These are phyloP conservation scores for Campoplex capitator DNA, from an alignment of 2,888 invertebrate genomes.

Conservation along the genomic window DNA sequence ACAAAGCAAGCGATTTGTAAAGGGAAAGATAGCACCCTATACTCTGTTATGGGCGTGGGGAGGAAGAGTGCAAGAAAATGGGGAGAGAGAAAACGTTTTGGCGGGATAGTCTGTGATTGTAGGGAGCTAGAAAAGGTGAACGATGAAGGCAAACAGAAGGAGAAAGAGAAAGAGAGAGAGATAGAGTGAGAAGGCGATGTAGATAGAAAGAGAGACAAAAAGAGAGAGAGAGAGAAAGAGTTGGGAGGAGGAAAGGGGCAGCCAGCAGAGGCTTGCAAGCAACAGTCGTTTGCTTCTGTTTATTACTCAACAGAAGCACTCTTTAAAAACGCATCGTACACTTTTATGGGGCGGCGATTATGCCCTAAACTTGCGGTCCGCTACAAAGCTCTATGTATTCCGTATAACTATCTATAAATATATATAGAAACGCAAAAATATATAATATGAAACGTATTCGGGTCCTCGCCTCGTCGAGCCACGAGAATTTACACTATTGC, in stretches of 20 bases:
- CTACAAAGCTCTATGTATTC: conserved; percentile 49
- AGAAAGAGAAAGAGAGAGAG: conserved; percentile 3
- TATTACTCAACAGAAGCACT: conserved; percentile 82
- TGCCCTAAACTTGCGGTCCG: conserved; percentile 77
- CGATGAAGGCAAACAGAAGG: conserved; percentile 11
- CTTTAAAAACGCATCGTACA: conserved; percentile 83
- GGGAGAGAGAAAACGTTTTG: conserved; percentile 60
- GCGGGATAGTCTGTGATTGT: conserved; percentile 68
- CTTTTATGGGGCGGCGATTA: conserved; percentile 83
- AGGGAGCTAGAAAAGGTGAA: conserved; percentile 26
- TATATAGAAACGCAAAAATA: conserved; percentile 16
- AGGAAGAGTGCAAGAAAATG: conserved; percentile 56
- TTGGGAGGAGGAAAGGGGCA: conserved; percentile 32
- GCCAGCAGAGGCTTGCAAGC: conserved; percentile 68
- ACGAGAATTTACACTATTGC: conserved; percentile 37
- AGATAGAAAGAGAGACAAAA: conserved; percentile 3
- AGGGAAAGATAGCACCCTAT: conserved; percentile 38
- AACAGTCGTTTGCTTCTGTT: conserved; percentile 77
- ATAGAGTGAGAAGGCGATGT: not conserved
- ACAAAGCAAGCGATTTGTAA: conserved; percentile 40
- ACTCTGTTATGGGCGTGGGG: conserved; percentile 70
- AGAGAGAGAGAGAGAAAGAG: not conserved
- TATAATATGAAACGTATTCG: conserved; percentile 25
- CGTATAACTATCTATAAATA: conserved; percentile 19
- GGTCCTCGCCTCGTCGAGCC: conserved; percentile 32